Evolutionary conservation across 2,888 invertebrate genomes (phyloP), one percentile per base, ranked within the genome.

Genomic region (Balanococcus diminutus): DNA sequence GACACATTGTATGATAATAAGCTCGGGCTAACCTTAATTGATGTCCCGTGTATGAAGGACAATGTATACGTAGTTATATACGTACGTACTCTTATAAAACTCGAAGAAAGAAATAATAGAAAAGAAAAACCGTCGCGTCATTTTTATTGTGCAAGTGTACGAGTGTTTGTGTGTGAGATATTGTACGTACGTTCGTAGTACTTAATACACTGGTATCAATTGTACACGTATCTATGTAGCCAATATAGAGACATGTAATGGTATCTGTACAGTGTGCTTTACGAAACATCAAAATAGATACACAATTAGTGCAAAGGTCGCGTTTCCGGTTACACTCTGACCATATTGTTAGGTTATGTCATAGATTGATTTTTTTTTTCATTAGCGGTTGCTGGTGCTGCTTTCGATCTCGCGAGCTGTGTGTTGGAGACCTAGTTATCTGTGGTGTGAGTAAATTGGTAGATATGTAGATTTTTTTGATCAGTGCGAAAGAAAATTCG

Each of bases 1-100:
- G 81, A 46, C 81, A 82, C 81, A 82, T 82, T 82, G 81, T 82
- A 82, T 82, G 81, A 46, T 82, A 82, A 82, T 82, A 42, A 82
- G 81, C 72, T 82, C 81, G 39, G 36, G 81, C 42, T 82, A 82
- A 82, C 81, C 81, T 82, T 82, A 82, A 82, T 82, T 46, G 81
- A 42, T 82, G 81, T 82, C 42, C 42, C 42, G 81, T 82, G 36
- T 46, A 82, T 39, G 81, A 82, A 82, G 81, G 81, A 82, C 81
- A 42, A 82, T 42, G 46, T 46, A 39, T n/a, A n/a, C n/a, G n/a
- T n/a, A n/a, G n/a, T n/a, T n/a, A n/a, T n/a, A n/a, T n/a, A n/a
- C n/a, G n/a, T n/a, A n/a, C n/a, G n/a, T n/a, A n/a, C n/a, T n/a
- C n/a, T n/a, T n/a, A n/a, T 81, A 81, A 42, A 42, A 16, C 39